These are phyloP conservation scores for Eumerus sabulonum DNA, from an alignment of 2,888 invertebrate species.

Conservation along the genomic window DNA sequence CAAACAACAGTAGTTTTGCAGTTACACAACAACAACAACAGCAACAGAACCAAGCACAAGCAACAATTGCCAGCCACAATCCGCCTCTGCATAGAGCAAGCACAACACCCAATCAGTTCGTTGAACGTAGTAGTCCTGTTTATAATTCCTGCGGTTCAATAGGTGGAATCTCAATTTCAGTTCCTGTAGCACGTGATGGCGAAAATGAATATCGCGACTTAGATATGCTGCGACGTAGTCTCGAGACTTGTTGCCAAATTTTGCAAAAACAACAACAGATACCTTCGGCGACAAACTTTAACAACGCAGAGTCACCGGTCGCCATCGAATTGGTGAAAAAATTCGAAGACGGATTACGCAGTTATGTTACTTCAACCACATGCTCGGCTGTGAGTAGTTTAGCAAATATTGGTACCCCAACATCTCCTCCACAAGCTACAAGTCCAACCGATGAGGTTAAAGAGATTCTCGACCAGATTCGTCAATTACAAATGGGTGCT, in stretches of 20 bases:
- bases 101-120: constrained; percentile 72
- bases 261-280: constrained; percentile 73
- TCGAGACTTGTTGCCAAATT: constrained; percentile 78
- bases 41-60: constrained; percentile 68
- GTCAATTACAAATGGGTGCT: constrained; percentile 81
- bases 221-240: constrained; percentile 73
- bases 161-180: constrained; percentile 74
- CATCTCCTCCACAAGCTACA: constrained; percentile 90
- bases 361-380: constrained; percentile 80
- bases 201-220: constrained; percentile 73
- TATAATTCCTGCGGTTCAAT: constrained; percentile 75
- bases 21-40: constrained; percentile 40
- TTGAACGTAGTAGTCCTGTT: constrained; percentile 70
- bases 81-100: constrained; percentile 72
- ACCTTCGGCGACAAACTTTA: constrained; percentile 70
- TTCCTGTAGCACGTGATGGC: constrained; percentile 72
- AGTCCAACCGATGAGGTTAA: constrained; percentile 88
- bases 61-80: constrained; percentile 71
- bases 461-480: constrained; percentile 86
- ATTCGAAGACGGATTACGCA: constrained; percentile 74
- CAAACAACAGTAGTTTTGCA: constrained; percentile 42
- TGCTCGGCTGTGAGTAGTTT: constrained; percentile 86
- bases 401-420: constrained; percentile 84
- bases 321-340: constrained; percentile 72
- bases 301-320: constrained; percentile 70